Percentiles rank a stretch among this genome's conserved stretches.
Conservation (phyloP, 1,140 invertebrate genomes). For the Cotesia glomerata region DNA sequence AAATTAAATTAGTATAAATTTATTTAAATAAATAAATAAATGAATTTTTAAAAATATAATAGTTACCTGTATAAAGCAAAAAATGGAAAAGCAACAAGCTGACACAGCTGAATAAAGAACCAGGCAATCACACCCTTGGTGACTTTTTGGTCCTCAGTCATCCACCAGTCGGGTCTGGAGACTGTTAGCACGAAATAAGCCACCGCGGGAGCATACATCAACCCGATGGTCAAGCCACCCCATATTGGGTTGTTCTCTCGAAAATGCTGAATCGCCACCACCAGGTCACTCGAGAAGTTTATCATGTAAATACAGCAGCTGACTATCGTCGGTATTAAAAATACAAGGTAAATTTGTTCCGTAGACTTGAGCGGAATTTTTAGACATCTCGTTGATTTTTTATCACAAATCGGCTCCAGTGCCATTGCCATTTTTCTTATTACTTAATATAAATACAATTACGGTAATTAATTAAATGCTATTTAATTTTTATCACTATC, state of each 20-base stretch:
- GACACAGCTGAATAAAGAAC: constrained; percentile 65
- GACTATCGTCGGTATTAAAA: constrained; percentile 59
- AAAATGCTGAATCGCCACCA: constrained; percentile 60
- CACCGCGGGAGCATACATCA: constrained; percentile 66
- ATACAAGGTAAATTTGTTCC: constrained; percentile 60
- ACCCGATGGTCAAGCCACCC: constrained; percentile 59
- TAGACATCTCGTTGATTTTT: constrained; percentile 43
- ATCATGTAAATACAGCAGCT: constrained; percentile 58
- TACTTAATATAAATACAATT: neutral
- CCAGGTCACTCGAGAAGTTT: constrained; percentile 61
- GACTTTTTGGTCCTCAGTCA: constrained; percentile 54
- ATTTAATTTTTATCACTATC: too few relatives aligned
- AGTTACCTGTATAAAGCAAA: constrained; percentile 72
- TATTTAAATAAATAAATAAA: too few relatives aligned
- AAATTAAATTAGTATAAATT: too few relatives aligned
- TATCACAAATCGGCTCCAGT: constrained; percentile 39
- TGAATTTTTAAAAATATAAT: too few relatives aligned
- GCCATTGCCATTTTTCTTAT: constrained; percentile 36
- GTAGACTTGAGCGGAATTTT: constrained; percentile 61
- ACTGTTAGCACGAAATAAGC: constrained; percentile 65
- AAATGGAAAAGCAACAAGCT: constrained; percentile 70
- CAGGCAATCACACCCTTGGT: constrained; percentile 57
- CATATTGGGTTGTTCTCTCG: constrained; percentile 60
- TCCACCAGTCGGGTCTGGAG: constrained; percentile 66
- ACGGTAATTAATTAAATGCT: too few relatives aligned